Evolutionary conservation across 2,888 invertebrate species (phyloP).

Genomic region (Lepidocyrtoides sp.): DNA sequence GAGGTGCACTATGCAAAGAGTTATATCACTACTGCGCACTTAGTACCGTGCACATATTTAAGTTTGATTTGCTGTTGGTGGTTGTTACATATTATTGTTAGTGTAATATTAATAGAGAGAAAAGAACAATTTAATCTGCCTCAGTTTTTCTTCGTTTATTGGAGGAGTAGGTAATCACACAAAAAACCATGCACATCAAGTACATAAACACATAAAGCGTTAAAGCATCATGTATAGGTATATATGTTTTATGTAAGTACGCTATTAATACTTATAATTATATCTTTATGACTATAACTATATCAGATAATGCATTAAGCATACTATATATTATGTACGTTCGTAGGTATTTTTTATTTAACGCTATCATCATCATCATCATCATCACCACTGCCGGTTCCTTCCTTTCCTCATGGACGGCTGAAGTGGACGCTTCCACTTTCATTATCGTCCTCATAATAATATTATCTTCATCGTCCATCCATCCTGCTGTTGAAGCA

Average conservation of each 20-base stretch:
- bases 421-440: slow-evolving; percentile 68
- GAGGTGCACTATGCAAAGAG: neutral
- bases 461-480: neutral
- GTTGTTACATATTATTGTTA: neutral
- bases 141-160: neutral
- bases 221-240: too few relatives aligned
- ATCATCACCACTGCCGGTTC: slow-evolving; percentile 52
- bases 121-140: slow-evolving; percentile 5
- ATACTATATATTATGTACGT: too few relatives aligned
- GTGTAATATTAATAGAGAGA: neutral
- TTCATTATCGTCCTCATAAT: slow-evolving; percentile 38
- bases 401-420: slow-evolving; percentile 54
- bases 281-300: too few relatives aligned
- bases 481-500: neutral
- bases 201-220: too few relatives aligned
- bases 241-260: too few relatives aligned
- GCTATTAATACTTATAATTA: too few relatives aligned
- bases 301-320: too few relatives aligned
- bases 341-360: neutral
- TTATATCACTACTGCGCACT: neutral
- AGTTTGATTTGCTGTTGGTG: too few relatives aligned
- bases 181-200: too few relatives aligned
- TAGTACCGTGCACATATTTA: too few relatives aligned
- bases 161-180: too few relatives aligned
- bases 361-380: neutral